Conservation (phyloP, 2,888 invertebrate species). For the Epirrhoe tristata region DNA sequence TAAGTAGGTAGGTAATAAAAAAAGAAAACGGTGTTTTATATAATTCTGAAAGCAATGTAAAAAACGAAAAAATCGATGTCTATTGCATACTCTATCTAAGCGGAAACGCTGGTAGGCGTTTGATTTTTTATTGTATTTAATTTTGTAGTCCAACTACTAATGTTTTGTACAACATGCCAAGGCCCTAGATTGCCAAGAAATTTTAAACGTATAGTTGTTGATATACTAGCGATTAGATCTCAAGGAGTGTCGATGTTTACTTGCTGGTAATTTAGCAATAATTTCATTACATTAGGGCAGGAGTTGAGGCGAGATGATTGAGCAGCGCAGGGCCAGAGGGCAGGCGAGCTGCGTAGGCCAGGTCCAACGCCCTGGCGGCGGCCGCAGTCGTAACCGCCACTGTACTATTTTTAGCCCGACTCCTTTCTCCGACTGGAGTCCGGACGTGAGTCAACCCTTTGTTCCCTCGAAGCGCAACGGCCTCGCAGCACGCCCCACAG, state of each 20-base stretch:
- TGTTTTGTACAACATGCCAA: background rate
- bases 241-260: background rate
- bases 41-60: too few relatives aligned
- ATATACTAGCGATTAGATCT: background rate
- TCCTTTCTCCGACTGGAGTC: constrained; percentile 74
- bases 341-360: constrained; percentile 69
- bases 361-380: constrained; percentile 57
- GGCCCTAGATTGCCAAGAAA: background rate
- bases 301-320: constrained; percentile 50
- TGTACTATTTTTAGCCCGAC: constrained; percentile 73
- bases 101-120: constrained; percentile 40
- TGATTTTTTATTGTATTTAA: constrained; percentile 9
- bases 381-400: constrained; percentile 67
- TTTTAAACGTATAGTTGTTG: background rate
- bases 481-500: constrained; percentile 50
- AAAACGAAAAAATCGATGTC: too few relatives aligned
- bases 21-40: too few relatives aligned
- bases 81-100: too few relatives aligned
- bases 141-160: background rate
- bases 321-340: constrained; percentile 51
- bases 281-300: constrained; percentile 29
- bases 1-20: too few relatives aligned
- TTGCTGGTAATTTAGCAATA: background rate
- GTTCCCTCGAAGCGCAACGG: constrained; percentile 67
- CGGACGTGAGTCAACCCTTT: constrained; percentile 81